These are phyloP conservation scores for Spheniscus mendiculus DNA, from an alignment of 2,113 vertebrate genomes.

Conservation along the genomic window DNA sequence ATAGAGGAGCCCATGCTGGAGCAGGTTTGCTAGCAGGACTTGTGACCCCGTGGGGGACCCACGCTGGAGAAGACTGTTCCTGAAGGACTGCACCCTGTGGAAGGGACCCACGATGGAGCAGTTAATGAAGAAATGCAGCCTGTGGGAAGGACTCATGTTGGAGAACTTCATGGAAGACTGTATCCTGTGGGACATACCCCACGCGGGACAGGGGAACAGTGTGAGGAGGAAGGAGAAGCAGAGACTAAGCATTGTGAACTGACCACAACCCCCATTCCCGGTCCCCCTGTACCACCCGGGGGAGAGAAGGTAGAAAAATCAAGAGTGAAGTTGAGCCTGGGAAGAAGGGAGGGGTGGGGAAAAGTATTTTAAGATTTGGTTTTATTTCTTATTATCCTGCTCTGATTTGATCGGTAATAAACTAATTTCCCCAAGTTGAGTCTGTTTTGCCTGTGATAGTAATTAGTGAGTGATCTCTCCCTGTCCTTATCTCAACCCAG, in stretches of 20 bases:
- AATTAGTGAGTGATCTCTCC: neutral
- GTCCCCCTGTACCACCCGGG: accelerated
- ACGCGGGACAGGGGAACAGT: neutral
- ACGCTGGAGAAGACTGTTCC: neutral
- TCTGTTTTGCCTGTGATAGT: neutral
- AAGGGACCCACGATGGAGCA: neutral
- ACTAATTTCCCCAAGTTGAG: neutral
- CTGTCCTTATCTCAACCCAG: neutral
- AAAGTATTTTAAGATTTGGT: neutral
- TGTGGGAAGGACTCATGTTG: too few relatives aligned
- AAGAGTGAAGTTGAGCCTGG: neutral
- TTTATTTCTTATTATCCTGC: neutral
- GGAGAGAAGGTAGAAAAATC: neutral
- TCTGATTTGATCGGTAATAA: neutral
- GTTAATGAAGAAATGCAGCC: too few relatives aligned
- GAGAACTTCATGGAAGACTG: too few relatives aligned
- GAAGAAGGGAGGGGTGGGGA: neutral
- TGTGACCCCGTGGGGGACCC: neutral
- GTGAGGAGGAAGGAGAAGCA: neutral
- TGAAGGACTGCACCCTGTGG: neutral
- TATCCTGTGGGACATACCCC: too few relatives aligned
- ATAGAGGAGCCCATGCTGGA: neutral
- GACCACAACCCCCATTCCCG: neutral
- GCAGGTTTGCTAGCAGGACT: neutral
- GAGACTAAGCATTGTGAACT: neutral